Conservation (phyloP, 1,140 invertebrate species). For the Mizuhopecten yessoensis region DNA sequence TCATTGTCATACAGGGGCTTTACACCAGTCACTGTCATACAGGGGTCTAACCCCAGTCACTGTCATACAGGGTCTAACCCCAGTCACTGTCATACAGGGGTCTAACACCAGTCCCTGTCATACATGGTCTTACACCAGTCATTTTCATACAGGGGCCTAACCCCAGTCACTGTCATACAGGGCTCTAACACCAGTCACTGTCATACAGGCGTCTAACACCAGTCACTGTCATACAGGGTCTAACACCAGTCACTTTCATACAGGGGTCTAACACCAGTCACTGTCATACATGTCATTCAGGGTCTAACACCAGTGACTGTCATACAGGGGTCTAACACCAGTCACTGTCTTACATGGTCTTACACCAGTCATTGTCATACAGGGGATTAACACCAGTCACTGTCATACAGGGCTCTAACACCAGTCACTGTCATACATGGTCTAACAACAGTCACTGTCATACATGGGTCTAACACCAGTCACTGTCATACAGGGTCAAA, state of each 20-base stretch:
- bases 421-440: background rate
- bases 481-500: no score
- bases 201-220: background rate
- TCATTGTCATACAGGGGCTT: background rate
- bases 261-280: background rate
- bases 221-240: background rate
- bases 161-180: background rate
- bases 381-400: background rate
- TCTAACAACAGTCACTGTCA: background rate
- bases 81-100: background rate
- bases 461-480: background rate
- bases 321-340: background rate
- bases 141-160: no score
- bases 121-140: no score
- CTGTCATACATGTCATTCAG: background rate
- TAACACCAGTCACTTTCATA: background rate
- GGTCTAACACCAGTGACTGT: background rate
- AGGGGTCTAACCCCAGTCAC: background rate
- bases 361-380: background rate
- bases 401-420: background rate
- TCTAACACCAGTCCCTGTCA: background rate
- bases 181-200: background rate
- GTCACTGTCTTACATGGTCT: background rate
- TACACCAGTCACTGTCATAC: background rate
- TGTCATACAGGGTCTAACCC: background rate